Evolutionary conservation across 1,140 invertebrate species (phyloP).

Genomic region (Bombus balteatus): DNA sequence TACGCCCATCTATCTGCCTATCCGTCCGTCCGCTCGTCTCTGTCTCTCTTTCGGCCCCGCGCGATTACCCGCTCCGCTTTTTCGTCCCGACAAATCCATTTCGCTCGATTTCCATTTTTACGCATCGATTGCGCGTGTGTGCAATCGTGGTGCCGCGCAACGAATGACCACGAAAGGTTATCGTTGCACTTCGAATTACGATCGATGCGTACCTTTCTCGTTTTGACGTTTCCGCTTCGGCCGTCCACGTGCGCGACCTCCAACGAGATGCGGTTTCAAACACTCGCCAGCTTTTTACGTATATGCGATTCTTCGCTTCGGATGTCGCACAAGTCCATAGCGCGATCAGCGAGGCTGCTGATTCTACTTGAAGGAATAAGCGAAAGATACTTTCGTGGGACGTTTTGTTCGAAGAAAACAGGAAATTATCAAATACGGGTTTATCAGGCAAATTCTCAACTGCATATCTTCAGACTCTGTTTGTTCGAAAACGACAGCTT

Average conservation of each 20-base stretch:
- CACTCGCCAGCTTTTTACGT: too few relatives aligned
- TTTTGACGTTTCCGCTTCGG: slow-evolving; percentile 45
- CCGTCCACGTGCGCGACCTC: background rate
- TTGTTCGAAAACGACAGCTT: too few relatives aligned
- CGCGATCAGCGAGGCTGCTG: too few relatives aligned
- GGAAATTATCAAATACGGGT: too few relatives aligned
- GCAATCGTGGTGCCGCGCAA: slow-evolving; percentile 61
- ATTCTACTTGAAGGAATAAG: too few relatives aligned
- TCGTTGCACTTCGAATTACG: slow-evolving; percentile 75
- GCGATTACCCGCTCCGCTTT: slow-evolving; percentile 39
- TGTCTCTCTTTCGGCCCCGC: slow-evolving; percentile 20
- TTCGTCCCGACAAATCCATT: slow-evolving; percentile 72
- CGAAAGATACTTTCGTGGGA: too few relatives aligned
- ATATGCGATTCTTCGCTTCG: too few relatives aligned
- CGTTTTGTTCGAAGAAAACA: too few relatives aligned
- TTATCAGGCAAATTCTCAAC: too few relatives aligned
- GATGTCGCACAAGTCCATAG: accelerated
- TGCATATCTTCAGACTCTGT: too few relatives aligned
- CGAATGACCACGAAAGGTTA: slow-evolving; percentile 75
- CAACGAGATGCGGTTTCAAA: too few relatives aligned
- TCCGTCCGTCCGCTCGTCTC: slow-evolving; percentile 27
- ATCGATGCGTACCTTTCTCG: slow-evolving; percentile 67
- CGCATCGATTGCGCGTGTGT: slow-evolving; percentile 71
- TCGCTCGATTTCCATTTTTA: slow-evolving; percentile 79
- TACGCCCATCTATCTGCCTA: slow-evolving; percentile 28